Evolutionary conservation across 1,140 invertebrate species (phyloP), one percentile per base, ranked within the genome.

Genomic region (Drosophila paulistorum): DNA sequence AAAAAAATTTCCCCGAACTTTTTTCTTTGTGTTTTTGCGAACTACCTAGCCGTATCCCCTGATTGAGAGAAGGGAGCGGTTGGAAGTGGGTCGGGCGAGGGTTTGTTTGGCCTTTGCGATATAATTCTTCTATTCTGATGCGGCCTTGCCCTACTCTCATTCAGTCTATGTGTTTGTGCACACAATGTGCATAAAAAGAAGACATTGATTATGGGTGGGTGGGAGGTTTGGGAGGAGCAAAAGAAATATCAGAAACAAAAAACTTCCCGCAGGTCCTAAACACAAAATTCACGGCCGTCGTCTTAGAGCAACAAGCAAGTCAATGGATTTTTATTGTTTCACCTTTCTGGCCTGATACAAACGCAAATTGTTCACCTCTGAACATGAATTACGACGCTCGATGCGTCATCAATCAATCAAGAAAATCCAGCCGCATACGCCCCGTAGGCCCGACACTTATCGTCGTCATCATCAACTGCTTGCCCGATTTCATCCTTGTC

Each of bases 391-490:
- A 86, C 82, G 71, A 70, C 65, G 82, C 78, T 62, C 62, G 82
- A 81, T 81, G 73, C 79, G 75, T 79, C 82, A 79, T 86, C 82
- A 86, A 86, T 86, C 82, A 86, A 86, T 86, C 82, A 86, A 72
- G 17, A 35, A 60, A 68, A 59, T 33, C 30, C 65, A 14, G 54
- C 66, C 69, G 62, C 74, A 73, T 76, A 76, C 82, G 78, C 79
- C 82, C 82, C 68, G 71, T 86, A 68, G 82, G 35, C 63, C 82
- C 68, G 71, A 66, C 65, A 78, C 81, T 80, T 81, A 85, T 84
- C 81, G 65, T 74, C 65, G 26, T 69, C 74, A 65, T 65, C 77
- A 20, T 62, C 71, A 55, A 57, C 30, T 30, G 30, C 30, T 30
- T 30, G 6, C 30, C 30, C 30, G 30, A 7, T 30, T 30, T 20